Conservation (phyloP, 2,797 vertebrate species). For the Phyllotis vaccarum region DNA sequence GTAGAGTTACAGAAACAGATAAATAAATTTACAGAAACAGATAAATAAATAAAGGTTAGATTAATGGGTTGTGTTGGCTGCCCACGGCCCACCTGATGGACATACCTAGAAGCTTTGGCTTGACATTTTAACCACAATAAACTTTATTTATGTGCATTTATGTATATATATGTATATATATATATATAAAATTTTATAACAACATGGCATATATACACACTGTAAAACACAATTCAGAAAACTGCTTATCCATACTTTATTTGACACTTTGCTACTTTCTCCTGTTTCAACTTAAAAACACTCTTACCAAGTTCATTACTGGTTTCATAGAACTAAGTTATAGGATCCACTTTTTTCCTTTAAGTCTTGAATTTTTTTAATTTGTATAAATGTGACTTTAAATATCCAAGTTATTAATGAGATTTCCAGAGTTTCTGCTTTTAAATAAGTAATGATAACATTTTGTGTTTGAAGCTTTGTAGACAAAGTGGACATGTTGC, state of each 20-base stretch:
- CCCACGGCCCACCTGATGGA: neutral
- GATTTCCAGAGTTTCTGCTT: constrained; percentile 11
- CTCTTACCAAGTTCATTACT: neutral
- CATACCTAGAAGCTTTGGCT: neutral
- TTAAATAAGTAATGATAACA: neutral
- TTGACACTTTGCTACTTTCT: neutral
- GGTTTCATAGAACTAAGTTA: neutral
- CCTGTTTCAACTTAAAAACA: neutral
- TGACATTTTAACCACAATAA: neutral
- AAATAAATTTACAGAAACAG: no score
- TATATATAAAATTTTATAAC: neutral
- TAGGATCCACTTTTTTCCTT: neutral
- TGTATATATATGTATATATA: no score
- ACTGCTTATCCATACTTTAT: neutral
- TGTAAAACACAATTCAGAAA: neutral
- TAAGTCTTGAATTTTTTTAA: constrained; percentile 36
- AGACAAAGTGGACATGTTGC: neutral
- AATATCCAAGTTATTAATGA: neutral
- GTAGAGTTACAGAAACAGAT: neutral
- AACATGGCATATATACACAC: neutral
- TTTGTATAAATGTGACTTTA: neutral
- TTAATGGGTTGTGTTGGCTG: neutral
- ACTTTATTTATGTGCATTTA: no score
- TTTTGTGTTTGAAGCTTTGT: constrained; percentile 14
- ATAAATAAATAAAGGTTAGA: neutral